Percentiles rank a stretch among this genome's conserved stretches.
Conservation (phyloP, 2,797 vertebrate species). For the Microctenopoma lineatum region DNA sequence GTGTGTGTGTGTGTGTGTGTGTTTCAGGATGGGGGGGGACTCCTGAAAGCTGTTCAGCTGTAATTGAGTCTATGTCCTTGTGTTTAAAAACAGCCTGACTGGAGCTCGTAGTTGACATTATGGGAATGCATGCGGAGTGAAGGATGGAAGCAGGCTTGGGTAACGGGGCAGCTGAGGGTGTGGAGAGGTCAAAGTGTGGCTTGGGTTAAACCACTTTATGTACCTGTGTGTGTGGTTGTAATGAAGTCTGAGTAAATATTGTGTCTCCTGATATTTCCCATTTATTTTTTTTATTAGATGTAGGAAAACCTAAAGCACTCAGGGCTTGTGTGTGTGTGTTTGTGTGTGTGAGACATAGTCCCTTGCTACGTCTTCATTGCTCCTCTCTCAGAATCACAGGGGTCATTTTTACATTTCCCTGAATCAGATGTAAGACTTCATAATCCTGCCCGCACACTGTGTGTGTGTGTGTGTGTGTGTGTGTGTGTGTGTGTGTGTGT, state of each 20-base stretch:
- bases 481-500: slow-evolving; percentile 13
- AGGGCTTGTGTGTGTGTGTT: slow-evolving; percentile 23
- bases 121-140: slow-evolving; percentile 72
- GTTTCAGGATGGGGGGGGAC: slow-evolving; percentile 58
- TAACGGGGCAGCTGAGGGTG: slow-evolving; percentile 59
- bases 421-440: slow-evolving; percentile 80
- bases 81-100: slow-evolving; percentile 83
- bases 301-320: slow-evolving; percentile 51
- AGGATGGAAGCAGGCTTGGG: slow-evolving; percentile 65
- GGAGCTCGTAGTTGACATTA: slow-evolving; percentile 78
- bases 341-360: slow-evolving; percentile 7
- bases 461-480: slow-evolving; percentile 15
- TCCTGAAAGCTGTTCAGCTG: slow-evolving; percentile 79
- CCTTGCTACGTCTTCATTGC: slow-evolving; percentile 62
- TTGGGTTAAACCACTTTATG: slow-evolving; percentile 65
- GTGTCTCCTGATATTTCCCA: slow-evolving; percentile 48
- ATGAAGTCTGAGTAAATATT: slow-evolving; percentile 80
- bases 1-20: slow-evolving; percentile 60
- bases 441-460: slow-evolving; percentile 38
- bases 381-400: slow-evolving; percentile 74
- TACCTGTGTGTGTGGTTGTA: slow-evolving; percentile 57
- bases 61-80: slow-evolving; percentile 84
- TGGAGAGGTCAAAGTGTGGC: slow-evolving; percentile 68
- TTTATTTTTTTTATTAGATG: slow-evolving; percentile 78
- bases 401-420: slow-evolving; percentile 85